A percentile compares a stretch with the other conserved stretches of the same genome.
phyloP scores from a whole-genome alignment of 2,888 invertebrate genomes.

The Amphipoea lucens region DNA sequence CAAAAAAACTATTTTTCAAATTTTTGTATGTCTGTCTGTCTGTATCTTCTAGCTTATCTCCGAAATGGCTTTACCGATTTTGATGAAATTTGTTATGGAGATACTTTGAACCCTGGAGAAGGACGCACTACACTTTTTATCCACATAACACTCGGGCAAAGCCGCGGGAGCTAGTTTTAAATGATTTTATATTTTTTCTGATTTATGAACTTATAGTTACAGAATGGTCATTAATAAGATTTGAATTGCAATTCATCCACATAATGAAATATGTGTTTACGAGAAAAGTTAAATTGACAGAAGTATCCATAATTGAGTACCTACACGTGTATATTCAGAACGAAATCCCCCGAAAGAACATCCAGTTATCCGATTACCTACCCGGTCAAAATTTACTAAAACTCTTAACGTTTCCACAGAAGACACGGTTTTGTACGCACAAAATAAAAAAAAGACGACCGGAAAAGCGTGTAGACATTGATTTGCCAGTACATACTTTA shows the following conservation, averaged over 20 bases:
- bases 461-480: not conserved
- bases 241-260: no score
- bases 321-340: not conserved
- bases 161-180: no score
- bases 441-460: conserved; percentile 10
- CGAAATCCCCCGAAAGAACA: not conserved
- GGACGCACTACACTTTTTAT: no score
- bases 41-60: no score
- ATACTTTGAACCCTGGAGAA: no score
- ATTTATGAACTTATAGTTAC: not conserved
- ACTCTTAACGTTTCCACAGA: not conserved
- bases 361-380: not conserved
- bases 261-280: not conserved
- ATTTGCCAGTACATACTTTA: conserved; percentile 22
- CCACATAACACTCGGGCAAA: no score
- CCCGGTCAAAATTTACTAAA: not conserved
- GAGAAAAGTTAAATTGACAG: not conserved
- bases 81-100: no score
- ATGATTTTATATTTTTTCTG: not conserved
- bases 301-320: not conserved
- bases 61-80: no score
- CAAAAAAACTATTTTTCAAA: no score
- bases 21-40: no score
- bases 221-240: not conserved
- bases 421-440: not conserved